A percentile compares a stretch with the other conserved stretches of the same genome.
Evolutionary conservation across 1,140 invertebrate species (phyloP).

Genomic region (Hirudo medicinalis): DNA sequence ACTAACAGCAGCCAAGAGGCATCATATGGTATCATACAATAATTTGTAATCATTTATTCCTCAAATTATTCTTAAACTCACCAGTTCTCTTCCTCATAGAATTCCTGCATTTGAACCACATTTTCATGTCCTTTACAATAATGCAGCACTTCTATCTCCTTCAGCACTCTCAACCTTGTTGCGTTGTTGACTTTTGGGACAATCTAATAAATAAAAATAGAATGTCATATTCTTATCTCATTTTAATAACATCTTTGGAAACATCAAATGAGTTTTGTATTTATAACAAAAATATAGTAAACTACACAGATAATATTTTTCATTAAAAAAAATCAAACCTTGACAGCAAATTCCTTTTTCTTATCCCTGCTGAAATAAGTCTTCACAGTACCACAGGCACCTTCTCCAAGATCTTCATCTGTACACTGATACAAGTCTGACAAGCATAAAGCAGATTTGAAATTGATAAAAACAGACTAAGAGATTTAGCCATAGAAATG

Average conservation of each 20-base stretch:
- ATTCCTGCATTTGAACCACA: neutral
- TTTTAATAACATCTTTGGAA: constrained; percentile 76
- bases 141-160: constrained; percentile 12
- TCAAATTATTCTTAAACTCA: neutral
- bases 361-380: constrained; percentile 80
- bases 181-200: constrained; percentile 20
- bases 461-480: too few relatives aligned
- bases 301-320: too few relatives aligned
- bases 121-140: constrained; percentile 6
- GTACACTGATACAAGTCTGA: constrained; percentile 84
- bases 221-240: constrained; percentile 91
- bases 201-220: constrained; percentile 46
- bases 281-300: too few relatives aligned
- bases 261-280: constrained; percentile 55
- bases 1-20: too few relatives aligned
- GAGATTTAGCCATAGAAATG: too few relatives aligned
- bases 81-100: constrained; percentile 1
- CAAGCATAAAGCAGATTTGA: constrained; percentile 37
- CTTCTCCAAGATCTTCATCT: constrained; percentile 83
- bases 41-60: too few relatives aligned
- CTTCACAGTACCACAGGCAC: constrained; percentile 86
- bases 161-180: neutral
- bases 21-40: too few relatives aligned
- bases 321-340: constrained; percentile 63
- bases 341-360: constrained; percentile 85